A percentile compares a stretch with the other conserved stretches of the same genome.
These are phyloP conservation scores for Biston betularia DNA, from an alignment of 2,888 invertebrate genomes.

Conservation along the genomic window DNA sequence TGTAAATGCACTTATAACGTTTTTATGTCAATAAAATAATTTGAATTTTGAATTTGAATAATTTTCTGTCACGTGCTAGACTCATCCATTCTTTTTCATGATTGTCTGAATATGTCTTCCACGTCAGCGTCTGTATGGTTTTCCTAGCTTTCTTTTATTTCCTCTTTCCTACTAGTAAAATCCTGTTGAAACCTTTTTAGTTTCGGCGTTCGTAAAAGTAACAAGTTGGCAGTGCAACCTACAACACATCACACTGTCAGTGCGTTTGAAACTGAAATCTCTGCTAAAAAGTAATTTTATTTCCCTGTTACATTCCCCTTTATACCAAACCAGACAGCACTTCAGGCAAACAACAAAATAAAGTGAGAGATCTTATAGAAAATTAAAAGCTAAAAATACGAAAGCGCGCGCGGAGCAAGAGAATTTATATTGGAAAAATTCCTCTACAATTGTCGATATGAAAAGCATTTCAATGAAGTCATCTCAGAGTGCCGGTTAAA, in stretches of 20 bases:
- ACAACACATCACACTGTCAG: constrained; percentile 2
- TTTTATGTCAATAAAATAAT: too few relatives aligned
- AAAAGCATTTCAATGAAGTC: constrained; percentile 21
- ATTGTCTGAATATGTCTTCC: too few relatives aligned
- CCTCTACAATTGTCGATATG: constrained; percentile 37
- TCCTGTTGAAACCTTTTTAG: too few relatives aligned
- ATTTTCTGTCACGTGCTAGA: too few relatives aligned
- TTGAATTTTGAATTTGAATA: too few relatives aligned
- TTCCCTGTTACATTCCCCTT: constrained; percentile 2
- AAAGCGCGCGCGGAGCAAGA: constrained; percentile 25
- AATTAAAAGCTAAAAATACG: constrained; percentile 35
- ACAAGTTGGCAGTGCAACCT: not conserved
- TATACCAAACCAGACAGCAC: constrained; percentile 10
- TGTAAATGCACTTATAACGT: too few relatives aligned
- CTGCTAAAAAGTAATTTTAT: not conserved
- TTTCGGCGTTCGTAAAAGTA: not conserved
- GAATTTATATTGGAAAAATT: constrained; percentile 44
- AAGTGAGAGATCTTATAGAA: constrained; percentile 13
- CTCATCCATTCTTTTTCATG: too few relatives aligned
- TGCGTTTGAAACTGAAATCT: not conserved
- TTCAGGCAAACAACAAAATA: constrained; percentile 10
- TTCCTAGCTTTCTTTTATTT: too few relatives aligned
- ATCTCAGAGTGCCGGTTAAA: constrained; percentile 1
- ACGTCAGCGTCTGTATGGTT: too few relatives aligned
- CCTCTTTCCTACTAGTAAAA: too few relatives aligned